Evolutionary conservation across 2,797 vertebrate genomes (phyloP).

Genomic region (Gadopsis marmoratus): DNA sequence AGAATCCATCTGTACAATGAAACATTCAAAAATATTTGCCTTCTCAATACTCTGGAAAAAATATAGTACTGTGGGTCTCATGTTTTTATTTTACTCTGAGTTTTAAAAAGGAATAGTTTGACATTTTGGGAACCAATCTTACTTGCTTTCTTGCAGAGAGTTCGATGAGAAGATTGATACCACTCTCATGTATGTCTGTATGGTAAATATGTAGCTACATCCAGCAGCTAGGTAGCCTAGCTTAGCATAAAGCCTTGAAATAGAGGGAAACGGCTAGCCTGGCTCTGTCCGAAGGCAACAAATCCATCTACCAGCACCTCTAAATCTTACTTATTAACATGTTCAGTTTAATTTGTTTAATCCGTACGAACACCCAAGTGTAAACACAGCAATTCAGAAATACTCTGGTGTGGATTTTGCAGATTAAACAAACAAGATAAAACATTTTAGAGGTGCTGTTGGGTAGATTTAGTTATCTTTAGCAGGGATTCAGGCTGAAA

Average conservation of each 20-base stretch:
- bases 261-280: background rate
- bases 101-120: constrained; percentile 34
- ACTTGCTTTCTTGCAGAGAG: background rate
- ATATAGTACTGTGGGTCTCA: constrained; percentile 59
- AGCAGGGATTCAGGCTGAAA: background rate
- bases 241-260: constrained; percentile 28
- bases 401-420: too few species aligned
- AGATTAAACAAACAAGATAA: background rate
- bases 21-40: constrained; percentile 60
- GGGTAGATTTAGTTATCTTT: background rate
- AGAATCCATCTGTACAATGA: constrained; percentile 48
- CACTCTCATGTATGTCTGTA: too few species aligned
- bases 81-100: constrained; percentile 17
- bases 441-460: background rate
- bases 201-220: background rate
- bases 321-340: background rate
- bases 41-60: constrained; percentile 69
- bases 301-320: too few species aligned
- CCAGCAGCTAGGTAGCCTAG: background rate
- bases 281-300: background rate
- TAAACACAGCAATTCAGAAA: background rate
- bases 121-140: constrained; percentile 1
- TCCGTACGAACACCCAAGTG: background rate
- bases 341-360: background rate
- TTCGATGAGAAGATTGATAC: background rate